Base-by-base conservation (phyloP, 2,113 vertebrate species). In the Empidonax traillii region DNA sequence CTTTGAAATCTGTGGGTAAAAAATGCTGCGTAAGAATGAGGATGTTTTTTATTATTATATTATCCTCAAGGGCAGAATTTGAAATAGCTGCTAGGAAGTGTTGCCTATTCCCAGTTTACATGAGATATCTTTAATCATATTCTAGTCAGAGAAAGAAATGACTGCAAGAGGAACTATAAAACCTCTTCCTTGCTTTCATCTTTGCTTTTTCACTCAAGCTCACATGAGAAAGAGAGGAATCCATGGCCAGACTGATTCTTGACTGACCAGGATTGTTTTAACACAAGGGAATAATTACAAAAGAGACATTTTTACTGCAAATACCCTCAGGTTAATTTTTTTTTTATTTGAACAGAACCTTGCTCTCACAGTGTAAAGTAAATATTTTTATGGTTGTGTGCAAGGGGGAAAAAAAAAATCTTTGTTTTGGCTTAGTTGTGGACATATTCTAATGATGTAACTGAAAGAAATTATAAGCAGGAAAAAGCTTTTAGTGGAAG, bases 121-220 rank as follows among this genome's bases (percentile, higher is more conserved):
- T 23, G 75, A 78, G 68, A 49, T 63, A 89, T 84, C 90, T 93
- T 94, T 95, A 93, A 95, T 91, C 67, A 65, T 84, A 73, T 91
- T 91, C 55, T 80, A 95, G 63, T 47, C 67, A 91, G 85, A 74
- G 92, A 93, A 95, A 94, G 78, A 87, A 91, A 77, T 30, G 35
- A 43, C 80, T 89, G 53, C 52, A 52, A 93, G 76, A 90, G 65
- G 69, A 73, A 89, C 89, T 86, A 47, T 83, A 95, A 91, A 93
- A 89, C 14, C 83, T 84, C 37, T 86, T 93, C 30, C 35, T 94
- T 44, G 41, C 84, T 96, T 95, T 97, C 73, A 95, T 92, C 94
- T 93, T 92, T 87, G 53, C n/a, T 89, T 92, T 92, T 86, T 37
- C 20, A 46, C 49, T 71, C 61, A 83, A 16, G 25, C 61, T 94